Evolutionary conservation across 2,888 invertebrate genomes (phyloP).

Genomic region (Plebejus melissa): DNA sequence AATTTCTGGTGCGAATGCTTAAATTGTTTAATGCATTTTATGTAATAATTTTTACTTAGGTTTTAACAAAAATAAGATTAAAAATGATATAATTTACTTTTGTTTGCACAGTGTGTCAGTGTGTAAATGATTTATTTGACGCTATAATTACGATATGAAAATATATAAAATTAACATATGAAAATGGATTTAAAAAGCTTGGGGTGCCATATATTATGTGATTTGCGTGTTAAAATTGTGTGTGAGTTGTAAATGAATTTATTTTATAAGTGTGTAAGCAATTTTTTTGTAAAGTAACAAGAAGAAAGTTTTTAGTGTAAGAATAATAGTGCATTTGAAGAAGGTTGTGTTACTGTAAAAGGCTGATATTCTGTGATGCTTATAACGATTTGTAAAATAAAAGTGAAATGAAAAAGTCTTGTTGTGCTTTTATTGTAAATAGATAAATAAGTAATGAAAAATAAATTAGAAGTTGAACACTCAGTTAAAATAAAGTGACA

Average conservation of each 20-base stretch:
- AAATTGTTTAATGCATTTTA: neutral
- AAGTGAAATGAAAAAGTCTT: neutral
- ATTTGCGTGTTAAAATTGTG: neutral
- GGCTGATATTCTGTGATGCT: conserved; percentile 25
- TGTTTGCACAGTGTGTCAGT: neutral
- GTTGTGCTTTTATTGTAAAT: neutral
- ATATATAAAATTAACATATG: too few species aligned
- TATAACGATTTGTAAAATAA: neutral
- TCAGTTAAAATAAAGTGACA: neutral
- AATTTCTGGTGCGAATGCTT: too few species aligned
- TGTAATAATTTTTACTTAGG: neutral
- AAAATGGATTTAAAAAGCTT: too few species aligned
- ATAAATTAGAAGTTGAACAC: neutral
- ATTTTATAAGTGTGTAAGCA: neutral
- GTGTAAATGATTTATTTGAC: neutral
- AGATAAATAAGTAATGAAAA: too few species aligned
- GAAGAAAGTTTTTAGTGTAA: neutral
- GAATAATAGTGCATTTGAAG: neutral
- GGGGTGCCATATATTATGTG: too few species aligned
- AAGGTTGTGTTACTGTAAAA: neutral
- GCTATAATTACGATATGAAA: too few species aligned
- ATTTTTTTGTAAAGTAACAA: too few species aligned
- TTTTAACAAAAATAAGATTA: neutral
- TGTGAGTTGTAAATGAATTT: neutral
- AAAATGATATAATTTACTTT: neutral